A percentile compares a stretch with the other conserved stretches of the same genome.
Conservation (phyloP, 2,797 vertebrate species). For the Bucorvus abyssinicus region DNA sequence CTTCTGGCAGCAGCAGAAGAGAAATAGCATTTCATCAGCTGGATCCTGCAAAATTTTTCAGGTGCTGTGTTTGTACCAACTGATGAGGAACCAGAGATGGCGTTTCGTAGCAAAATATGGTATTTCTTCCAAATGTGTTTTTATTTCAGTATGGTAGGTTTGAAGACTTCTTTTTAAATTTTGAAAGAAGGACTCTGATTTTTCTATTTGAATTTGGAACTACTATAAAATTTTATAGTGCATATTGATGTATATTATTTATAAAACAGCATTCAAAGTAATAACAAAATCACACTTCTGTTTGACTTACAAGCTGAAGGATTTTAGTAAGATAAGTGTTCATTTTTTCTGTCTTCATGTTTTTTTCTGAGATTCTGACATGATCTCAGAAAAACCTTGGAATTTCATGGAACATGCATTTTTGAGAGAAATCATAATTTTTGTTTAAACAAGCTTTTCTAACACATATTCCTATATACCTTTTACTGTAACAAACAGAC, state of each 20-base stretch:
- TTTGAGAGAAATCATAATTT: not conserved
- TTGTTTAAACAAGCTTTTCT: not conserved
- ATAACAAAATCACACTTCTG: not conserved
- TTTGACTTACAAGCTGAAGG: not conserved
- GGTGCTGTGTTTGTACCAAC: not conserved
- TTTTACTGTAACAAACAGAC: not conserved
- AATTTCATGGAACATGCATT: not conserved
- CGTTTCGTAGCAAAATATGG: not conserved
- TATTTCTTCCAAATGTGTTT: fast-evolving
- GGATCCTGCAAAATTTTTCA: not conserved
- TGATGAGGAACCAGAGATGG: not conserved
- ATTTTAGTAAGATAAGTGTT: not conserved
- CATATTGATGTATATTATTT: not conserved
- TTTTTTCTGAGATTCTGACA: not conserved
- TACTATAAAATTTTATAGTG: not conserved
- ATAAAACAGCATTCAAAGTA: not conserved
- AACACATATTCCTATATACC: not conserved
- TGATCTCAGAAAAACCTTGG: not conserved
- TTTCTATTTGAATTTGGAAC: not conserved
- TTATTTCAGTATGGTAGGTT: not conserved
- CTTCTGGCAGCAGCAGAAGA: not conserved
- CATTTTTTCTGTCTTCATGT: fast-evolving
- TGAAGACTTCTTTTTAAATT: not conserved
- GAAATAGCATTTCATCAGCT: not conserved
- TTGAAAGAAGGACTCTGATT: not conserved